Percentiles rank a stretch among this genome's conserved stretches.
phyloP scores from a whole-genome alignment of 2,888 invertebrate species.

The Leucophenga montana region DNA sequence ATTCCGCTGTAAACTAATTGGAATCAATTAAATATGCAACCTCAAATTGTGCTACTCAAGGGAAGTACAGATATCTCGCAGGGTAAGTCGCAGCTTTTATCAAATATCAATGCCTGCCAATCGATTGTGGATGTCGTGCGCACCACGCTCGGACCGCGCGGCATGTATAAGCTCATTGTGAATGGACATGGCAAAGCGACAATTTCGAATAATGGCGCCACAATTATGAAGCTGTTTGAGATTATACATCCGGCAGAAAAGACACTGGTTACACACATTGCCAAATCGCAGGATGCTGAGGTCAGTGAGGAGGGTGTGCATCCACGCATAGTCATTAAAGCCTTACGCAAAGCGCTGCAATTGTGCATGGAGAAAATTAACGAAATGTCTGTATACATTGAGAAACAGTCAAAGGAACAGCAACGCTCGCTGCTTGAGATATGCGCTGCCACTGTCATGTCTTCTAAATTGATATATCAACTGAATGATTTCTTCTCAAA shows the following conservation, averaged over 20 bases:
- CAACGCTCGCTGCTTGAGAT: slow-evolving; percentile 79
- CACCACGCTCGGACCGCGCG: slow-evolving; percentile 97
- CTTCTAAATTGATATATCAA: slow-evolving; percentile 96
- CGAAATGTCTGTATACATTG: slow-evolving; percentile 86
- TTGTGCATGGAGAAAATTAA: slow-evolving; percentile 88
- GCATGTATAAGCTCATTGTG: slow-evolving; percentile 99
- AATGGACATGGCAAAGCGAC: slow-evolving; percentile 91
- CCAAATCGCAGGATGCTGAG: slow-evolving; percentile 99
- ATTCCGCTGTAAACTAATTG: slow-evolving; percentile 1
- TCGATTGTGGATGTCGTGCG: slow-evolving; percentile 94
- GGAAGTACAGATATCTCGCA: slow-evolving; percentile 98
- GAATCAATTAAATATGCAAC: slow-evolving; percentile 79
- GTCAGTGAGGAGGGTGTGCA: slow-evolving; percentile 97
- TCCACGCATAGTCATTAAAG: slow-evolving; percentile 92
- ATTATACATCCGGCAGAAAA: slow-evolving; percentile 99
- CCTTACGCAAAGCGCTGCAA: slow-evolving; percentile 88
- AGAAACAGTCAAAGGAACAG: slow-evolving; percentile 76
- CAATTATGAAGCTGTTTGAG: slow-evolving; percentile 97
- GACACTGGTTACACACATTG: slow-evolving; percentile 98
- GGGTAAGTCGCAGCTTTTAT: slow-evolving; percentile 95
- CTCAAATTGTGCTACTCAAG: slow-evolving; percentile 96
- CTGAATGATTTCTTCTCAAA: slow-evolving; percentile 96
- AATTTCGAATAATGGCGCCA: slow-evolving; percentile 99
- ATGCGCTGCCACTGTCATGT: slow-evolving; percentile 97
- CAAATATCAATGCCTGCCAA: slow-evolving; percentile 98